Evolutionary conservation across 2,797 vertebrate species (phyloP), one percentile per base, ranked within the genome.

Genomic region (Acomys russatus): DNA sequence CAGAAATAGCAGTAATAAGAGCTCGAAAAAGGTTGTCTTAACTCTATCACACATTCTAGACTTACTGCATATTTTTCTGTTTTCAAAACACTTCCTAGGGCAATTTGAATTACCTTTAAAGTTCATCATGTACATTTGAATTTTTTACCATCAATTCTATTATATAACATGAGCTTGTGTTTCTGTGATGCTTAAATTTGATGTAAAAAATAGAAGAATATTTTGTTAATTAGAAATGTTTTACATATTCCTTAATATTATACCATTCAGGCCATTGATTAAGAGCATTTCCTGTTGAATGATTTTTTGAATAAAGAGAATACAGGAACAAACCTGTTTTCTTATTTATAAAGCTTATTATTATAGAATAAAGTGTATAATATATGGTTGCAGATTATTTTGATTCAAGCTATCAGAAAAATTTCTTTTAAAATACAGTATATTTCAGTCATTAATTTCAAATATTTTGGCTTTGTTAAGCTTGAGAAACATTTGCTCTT

Each of bases 41-140:
- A 49, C 54, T 91, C 14, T 92, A 44, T 90, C 79, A 79, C 88
- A 83, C 94, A 95, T 92, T 10, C 25, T 9, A 85, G 7, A 94
- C 90, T 4, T 89, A 95, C 56, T 91, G 44, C 63, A 6, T 94
- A 68, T 59, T 88, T 95, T 97, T 95, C 28, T 84, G 5, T 51
- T 95, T 97, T 95, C 92, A 90, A 94, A 95, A 92, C 33, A 96
- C 51, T 91, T 96, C 71, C 33, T 77, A 54, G n/a, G 80, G 78
- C 73, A 96, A 74, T 35, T 92, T 92, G 59, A 90, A 95, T 92
- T 90, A 78, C 28, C 79, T 94, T 89, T 94, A 97, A 97, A 97
- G 95, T 85, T 96, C 63, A 96, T 54, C 33, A 93, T 96, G 92
- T 96, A 38, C 64, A 97, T 96, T 96, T 93, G 63, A 63, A 90